Percentiles rank a stretch among this genome's conserved stretches.
Evolutionary conservation across 2,113 vertebrate species (phyloP).

Genomic region (Ophiodon elongatus): DNA sequence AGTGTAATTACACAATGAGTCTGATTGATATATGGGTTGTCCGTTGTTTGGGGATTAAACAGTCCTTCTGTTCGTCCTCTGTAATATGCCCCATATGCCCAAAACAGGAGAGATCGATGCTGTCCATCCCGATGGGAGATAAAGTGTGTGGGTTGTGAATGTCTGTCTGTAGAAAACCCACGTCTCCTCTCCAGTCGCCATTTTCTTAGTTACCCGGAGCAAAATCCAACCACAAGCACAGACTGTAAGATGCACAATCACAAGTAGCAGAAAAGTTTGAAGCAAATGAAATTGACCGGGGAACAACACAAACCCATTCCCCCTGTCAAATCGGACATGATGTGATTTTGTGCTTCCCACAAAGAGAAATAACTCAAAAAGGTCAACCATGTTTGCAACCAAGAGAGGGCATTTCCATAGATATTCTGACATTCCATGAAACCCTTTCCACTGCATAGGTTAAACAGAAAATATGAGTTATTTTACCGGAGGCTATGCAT

Average conservation of each 20-base stretch:
- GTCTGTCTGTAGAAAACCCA: slow-evolving; percentile 2
- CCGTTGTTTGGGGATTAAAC: not conserved
- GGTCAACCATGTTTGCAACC: slow-evolving; percentile 65
- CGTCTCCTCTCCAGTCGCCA: not conserved
- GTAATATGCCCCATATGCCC: not conserved
- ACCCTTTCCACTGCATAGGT: slow-evolving; percentile 29
- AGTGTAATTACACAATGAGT: not conserved
- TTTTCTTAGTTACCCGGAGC: not conserved
- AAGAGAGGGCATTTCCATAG: slow-evolving; percentile 24
- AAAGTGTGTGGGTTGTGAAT: not conserved
- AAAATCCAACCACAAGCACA: slow-evolving; percentile 13
- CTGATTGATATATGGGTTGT: not conserved
- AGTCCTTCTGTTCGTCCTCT: not conserved
- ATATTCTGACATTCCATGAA: slow-evolving; percentile 16
- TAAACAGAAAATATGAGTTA: slow-evolving; percentile 53
- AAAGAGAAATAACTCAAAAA: slow-evolving; percentile 51
- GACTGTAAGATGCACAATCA: not conserved
- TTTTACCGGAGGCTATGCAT: slow-evolving; percentile 63
- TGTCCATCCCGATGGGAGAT: not conserved
- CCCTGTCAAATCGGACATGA: slow-evolving; percentile 61
- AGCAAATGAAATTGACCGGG: slow-evolving; percentile 17
- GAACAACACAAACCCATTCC: slow-evolving; percentile 54
- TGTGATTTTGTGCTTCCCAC: slow-evolving; percentile 61
- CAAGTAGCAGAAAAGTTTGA: slow-evolving; percentile 22
- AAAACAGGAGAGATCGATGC: not conserved